phyloP scores from a whole-genome alignment of 1,140 invertebrate species.

The Ips nitidus region DNA sequence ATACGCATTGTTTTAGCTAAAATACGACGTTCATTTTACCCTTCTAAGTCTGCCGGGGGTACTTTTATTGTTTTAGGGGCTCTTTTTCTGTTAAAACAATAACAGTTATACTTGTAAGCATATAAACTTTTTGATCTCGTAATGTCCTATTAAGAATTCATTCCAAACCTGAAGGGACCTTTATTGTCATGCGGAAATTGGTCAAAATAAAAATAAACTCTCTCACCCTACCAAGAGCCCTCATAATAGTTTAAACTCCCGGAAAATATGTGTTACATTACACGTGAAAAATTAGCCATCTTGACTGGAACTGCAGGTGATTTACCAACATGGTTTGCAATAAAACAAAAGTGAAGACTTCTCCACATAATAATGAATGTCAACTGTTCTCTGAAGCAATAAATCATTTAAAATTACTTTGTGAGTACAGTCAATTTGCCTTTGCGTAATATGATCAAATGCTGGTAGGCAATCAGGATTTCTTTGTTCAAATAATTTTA shows the following conservation, averaged over 20 bases:
- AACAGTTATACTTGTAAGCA: constrained; percentile 22
- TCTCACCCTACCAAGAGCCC: no score
- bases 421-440: constrained; percentile 32
- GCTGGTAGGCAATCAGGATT: constrained; percentile 35
- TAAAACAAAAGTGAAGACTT: no score
- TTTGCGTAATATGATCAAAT: constrained; percentile 33
- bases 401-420: constrained; percentile 28
- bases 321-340: no score
- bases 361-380: no score
- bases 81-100: constrained; percentile 39
- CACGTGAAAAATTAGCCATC: no score
- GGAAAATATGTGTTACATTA: no score
- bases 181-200: no score
- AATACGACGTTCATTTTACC: constrained; percentile 37
- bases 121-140: constrained; percentile 32
- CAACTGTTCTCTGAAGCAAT: background rate
- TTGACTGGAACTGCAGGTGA: no score
- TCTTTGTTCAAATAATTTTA: constrained; percentile 44
- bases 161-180: no score
- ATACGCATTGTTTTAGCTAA: constrained; percentile 45
- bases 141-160: background rate
- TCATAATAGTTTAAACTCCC: no score
- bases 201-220: no score
- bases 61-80: constrained; percentile 43
- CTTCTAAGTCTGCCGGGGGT: constrained; percentile 38